A percentile compares a stretch with the other conserved stretches of the same genome.
Conservation (phyloP, 2,797 vertebrate species). For the Poecilia picta region DNA sequence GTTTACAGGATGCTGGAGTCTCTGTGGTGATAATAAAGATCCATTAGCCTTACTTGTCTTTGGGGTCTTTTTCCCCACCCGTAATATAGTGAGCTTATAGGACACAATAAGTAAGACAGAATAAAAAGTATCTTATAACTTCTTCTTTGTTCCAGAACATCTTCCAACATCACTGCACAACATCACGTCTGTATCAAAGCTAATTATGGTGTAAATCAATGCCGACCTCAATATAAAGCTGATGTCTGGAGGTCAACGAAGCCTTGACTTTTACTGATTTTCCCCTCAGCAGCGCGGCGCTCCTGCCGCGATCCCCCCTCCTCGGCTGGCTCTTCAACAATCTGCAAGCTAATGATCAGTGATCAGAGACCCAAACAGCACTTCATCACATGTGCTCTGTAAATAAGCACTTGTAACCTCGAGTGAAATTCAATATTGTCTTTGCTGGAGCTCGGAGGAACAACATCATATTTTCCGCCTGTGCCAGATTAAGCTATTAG, state of each 20-base stretch:
- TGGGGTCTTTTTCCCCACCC: constrained; percentile 35
- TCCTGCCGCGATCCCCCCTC: constrained; percentile 31
- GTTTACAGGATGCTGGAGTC: constrained; percentile 37
- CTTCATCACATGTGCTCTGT: constrained; percentile 42
- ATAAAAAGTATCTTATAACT: constrained; percentile 18
- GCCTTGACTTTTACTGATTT: constrained; percentile 52
- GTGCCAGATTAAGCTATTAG: constrained; percentile 57
- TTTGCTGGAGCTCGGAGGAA: constrained; percentile 55
- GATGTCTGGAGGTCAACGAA: constrained; percentile 57
- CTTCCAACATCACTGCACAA: constrained; percentile 38
- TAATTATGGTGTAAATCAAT: constrained; percentile 73
- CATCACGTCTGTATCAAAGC: constrained; percentile 59
- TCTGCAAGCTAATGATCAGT: constrained; percentile 42
- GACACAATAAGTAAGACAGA: background rate
- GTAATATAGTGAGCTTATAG: background rate
- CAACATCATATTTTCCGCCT: constrained; percentile 61
- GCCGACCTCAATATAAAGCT: constrained; percentile 67
- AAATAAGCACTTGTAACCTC: constrained; percentile 65
- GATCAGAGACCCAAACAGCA: constrained; percentile 38
- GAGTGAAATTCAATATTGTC: constrained; percentile 65
- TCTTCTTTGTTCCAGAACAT: constrained; percentile 18
- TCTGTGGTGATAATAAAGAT: constrained; percentile 34
- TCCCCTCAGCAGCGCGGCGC: constrained; percentile 23
- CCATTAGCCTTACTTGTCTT: constrained; percentile 45
- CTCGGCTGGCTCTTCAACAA: constrained; percentile 22